Evolutionary conservation across 2,888 invertebrate species (phyloP), one percentile per base, ranked within the genome.

Genomic region (Sphaeridia pumilis): DNA sequence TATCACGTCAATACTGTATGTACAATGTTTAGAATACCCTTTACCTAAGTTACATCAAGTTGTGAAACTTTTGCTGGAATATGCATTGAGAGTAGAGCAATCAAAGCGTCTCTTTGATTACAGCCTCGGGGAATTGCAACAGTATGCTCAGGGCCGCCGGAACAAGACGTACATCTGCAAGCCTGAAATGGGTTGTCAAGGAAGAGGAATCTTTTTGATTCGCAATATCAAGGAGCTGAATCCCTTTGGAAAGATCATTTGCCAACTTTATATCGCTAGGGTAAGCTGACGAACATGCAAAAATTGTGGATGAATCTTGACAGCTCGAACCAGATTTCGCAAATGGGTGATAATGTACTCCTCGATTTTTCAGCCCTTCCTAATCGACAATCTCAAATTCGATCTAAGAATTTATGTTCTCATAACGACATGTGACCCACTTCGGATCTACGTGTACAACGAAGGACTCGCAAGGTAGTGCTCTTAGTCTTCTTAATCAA

Each of bases 341-440:
- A 12, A 21, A 42, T 14, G 22, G 7, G 14, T 22, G 14, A 42
- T 3, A 7, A n/a, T 38, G 7, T 12, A n/a, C n/a, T 12, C 17
- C 20, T 7, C 7, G 14, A 21, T 20, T 42, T 42, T 67, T 12
- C 67, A 85, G 77, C 92, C 92, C 0, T 83, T 84, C 59, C 75
- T 92, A 43, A 84, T 92, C 20, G 90, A 93, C 69, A 89, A 89
- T 1, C 92, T 84, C 70, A 93, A 93, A 73, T 92, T 92, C 70
- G 93, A 93, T 70, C 77, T 92, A 53, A 76, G 93, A 55, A 80
- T 93, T 5, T 93, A 93, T 70, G 82, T 83, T 0, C 74, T 93
- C 22, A 83, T 93, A 55, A 89, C 92, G 0, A 87, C 88, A 0
- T 88, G 89, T 68, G 89, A 90, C 71, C 92, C 92, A 1, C 74